phyloP scores from a whole-genome alignment of 2,797 vertebrate species.

The Sebastes steindachneri region DNA sequence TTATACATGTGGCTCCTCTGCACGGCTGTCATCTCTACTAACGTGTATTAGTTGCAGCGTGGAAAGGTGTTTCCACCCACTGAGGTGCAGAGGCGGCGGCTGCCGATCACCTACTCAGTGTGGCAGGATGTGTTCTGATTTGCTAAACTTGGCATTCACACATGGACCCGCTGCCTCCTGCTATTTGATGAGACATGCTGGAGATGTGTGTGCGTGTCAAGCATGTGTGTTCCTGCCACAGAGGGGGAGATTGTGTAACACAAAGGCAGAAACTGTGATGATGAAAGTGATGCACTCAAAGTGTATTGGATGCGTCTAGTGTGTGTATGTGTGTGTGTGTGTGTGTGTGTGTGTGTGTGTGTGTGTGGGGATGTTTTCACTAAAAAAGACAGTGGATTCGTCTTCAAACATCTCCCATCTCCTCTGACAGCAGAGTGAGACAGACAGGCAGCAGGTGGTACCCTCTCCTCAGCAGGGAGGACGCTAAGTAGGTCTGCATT shows the following conservation, averaged over 20 bases:
- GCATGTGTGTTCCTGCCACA: neutral
- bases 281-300: neutral
- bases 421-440: neutral
- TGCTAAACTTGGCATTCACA: constrained; percentile 23
- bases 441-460: neutral
- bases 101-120: neutral
- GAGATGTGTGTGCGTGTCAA: neutral
- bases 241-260: neutral
- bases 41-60: neutral
- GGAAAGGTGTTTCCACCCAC: neutral
- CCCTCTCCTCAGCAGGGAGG: neutral
- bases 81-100: neutral
- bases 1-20: neutral
- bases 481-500: neutral
- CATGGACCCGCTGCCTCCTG: constrained; percentile 15
- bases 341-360: neutral
- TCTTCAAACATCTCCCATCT: neutral
- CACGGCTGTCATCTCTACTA: neutral
- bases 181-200: constrained; percentile 12
- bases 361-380: neutral
- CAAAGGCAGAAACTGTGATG: neutral
- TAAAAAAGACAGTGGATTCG: neutral
- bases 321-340: neutral
- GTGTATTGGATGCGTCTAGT: neutral
- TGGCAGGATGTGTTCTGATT: constrained; percentile 19